A percentile compares a stretch with the other conserved stretches of the same genome.
phyloP scores from a whole-genome alignment of 2,888 invertebrate species.

The Campopleginae sp. region DNA sequence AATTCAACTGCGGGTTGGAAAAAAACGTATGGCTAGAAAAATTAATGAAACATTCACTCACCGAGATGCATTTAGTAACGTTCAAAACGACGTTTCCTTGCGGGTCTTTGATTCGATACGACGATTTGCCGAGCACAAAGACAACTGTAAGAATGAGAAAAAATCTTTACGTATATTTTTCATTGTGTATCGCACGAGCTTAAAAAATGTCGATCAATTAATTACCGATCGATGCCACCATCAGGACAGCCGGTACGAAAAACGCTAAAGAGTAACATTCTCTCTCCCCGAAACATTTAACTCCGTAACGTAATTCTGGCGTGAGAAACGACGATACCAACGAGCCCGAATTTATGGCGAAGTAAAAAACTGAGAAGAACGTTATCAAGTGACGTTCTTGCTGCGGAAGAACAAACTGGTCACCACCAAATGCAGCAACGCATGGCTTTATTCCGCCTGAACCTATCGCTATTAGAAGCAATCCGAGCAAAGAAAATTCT shows the following conservation, averaged over 20 bases:
- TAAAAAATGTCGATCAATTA: not conserved
- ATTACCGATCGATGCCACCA: conserved; percentile 92
- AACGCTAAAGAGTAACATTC: conserved; percentile 95
- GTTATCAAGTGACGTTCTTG: conserved; percentile 91
- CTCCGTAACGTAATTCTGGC: conserved; percentile 92
- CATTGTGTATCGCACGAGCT: not conserved
- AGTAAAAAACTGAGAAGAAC: conserved; percentile 98
- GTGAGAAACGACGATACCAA: conserved; percentile 95
- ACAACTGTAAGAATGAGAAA: conserved; percentile 87
- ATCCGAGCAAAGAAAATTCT: conserved; percentile 88
- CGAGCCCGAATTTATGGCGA: conserved; percentile 96
- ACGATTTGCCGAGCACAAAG: conserved; percentile 91
- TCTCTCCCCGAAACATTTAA: conserved; percentile 90
- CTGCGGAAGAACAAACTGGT: conserved; percentile 92
- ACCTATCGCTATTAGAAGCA: conserved; percentile 92
- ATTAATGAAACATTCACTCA: conserved; percentile 85
- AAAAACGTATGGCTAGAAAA: not conserved
- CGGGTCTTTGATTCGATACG: conserved; percentile 92
- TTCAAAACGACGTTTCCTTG: conserved; percentile 93
- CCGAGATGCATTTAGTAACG: conserved; percentile 91
- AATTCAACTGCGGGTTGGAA: not conserved
- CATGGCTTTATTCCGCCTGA: conserved; percentile 95
- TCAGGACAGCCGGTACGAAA: conserved; percentile 94
- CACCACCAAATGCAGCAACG: conserved; percentile 94
- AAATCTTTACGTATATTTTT: not conserved